These are phyloP conservation scores for Galagoides demidoff DNA, from an alignment of 2,797 vertebrate genomes.

Conservation along the genomic window DNA sequence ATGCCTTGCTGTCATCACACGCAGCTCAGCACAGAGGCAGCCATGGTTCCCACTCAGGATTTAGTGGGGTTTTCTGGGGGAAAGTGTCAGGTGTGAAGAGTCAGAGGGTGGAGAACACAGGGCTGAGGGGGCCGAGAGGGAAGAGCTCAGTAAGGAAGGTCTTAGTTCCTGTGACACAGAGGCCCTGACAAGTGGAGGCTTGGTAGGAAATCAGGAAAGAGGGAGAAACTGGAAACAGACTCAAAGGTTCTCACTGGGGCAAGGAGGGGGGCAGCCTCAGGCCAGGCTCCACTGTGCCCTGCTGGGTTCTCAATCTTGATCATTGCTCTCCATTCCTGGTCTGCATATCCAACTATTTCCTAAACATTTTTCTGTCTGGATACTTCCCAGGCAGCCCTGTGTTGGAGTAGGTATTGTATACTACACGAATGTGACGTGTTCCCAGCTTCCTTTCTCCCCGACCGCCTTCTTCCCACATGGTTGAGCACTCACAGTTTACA, in stretches of 20 bases:
- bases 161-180: accelerated
- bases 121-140: neutral
- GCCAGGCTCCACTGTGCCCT: accelerated
- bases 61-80: neutral
- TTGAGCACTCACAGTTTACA: neutral
- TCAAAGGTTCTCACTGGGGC: accelerated
- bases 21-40: accelerated
- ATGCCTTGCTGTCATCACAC: accelerated
- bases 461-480: neutral
- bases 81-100: neutral
- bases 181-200: accelerated
- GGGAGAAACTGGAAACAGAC: accelerated
- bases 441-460: neutral
- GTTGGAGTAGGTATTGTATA: neutral
- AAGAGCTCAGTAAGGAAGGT: neutral
- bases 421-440: neutral
- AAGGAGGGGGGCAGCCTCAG: neutral
- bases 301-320: neutral
- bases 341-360: accelerated
- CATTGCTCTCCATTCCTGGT: neutral
- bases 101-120: neutral
- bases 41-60: neutral
- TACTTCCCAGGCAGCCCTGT: neutral
- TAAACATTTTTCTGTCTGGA: neutral
- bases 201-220: neutral